Base-by-base conservation (phyloP, 1,140 invertebrate genomes). In the Manduca sexta region DNA sequence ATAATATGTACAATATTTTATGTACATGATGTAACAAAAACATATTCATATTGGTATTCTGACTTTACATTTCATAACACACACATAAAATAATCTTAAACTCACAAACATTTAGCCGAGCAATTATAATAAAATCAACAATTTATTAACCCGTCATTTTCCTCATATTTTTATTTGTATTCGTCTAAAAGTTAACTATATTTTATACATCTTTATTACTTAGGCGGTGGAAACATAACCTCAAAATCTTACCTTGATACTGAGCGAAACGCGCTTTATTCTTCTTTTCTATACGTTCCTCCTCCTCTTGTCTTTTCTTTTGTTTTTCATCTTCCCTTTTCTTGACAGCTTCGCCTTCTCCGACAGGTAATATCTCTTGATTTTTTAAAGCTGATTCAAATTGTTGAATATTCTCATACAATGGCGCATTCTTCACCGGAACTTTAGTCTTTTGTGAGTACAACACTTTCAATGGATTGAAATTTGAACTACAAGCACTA, bases 401-500 rank as follows among this genome's bases (percentile, higher is more conserved):
- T 69, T 89, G 90, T 3, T 78, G 69, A 14, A 92, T 38, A 65
- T 92, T 93, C 61, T 93, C 91, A 55, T 88, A 90, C 44, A 87
- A 55, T 34, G 88, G 89, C 0, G 89, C 91, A 31, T 79, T 74
- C 8, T 83, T 52, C 3, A 83, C 65, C 0, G 91, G 90, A 1
- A 92, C 21, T 56, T 74, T 70, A 0, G 86, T 60, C 57, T 90
- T 89, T 3, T 76, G 37, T 0, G 89, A 88, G 47, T 91, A 90
- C 10, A 94, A 69, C 1, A 89, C 92, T 65, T 89, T 89, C 0
- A 92, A 38, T 0, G 93, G 89, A 78, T 94, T 88, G 46, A 93
- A 94, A 37, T 84, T 84, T 3, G 89, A 88, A 68, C 91, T 92
- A 46, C 71, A 88, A 26, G 88, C 83, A 68, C 92, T 89, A 18